phyloP scores from a whole-genome alignment of 2,888 invertebrate genomes.

The Aleiodes alternator region DNA sequence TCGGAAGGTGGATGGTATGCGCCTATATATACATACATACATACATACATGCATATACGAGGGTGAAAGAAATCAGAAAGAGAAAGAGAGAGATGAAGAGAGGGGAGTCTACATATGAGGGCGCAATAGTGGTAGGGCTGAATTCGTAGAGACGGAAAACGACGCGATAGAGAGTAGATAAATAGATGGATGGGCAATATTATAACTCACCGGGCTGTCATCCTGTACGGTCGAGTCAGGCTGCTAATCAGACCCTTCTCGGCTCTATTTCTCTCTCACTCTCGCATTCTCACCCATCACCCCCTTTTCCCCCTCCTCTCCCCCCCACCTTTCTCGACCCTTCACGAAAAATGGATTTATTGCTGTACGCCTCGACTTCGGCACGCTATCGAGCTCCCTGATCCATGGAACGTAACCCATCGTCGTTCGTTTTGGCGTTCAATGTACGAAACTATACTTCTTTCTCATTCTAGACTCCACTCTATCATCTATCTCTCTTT shows the following conservation, averaged over 20 bases:
- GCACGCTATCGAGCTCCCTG: conserved; percentile 76
- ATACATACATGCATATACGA: background rate
- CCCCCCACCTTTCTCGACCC: conserved; percentile 68
- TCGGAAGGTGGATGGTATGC: conserved; percentile 12
- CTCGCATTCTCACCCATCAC: conserved; percentile 56
- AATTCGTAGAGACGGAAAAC: conserved; percentile 45
- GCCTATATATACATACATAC: background rate
- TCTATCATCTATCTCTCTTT: conserved; percentile 2
- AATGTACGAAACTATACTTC: conserved; percentile 41
- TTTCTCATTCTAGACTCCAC: conserved; percentile 42
- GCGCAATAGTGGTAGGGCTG: conserved; percentile 53
- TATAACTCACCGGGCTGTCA: conserved; percentile 76
- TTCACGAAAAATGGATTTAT: conserved; percentile 76
- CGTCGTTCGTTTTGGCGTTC: conserved; percentile 56
- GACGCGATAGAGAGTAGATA: conserved; percentile 74
- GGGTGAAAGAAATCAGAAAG: conserved; percentile 31
- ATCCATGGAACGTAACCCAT: conserved; percentile 73
- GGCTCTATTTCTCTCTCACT: conserved; percentile 54
- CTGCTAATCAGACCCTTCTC: conserved; percentile 76
- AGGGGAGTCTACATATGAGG: conserved; percentile 54
- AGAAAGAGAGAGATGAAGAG: conserved; percentile 46
- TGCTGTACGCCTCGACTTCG: conserved; percentile 75
- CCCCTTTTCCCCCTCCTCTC: conserved; percentile 56
- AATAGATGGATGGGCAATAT: conserved; percentile 76
- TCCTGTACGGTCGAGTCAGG: conserved; percentile 75